phyloP scores from a whole-genome alignment of 1,140 invertebrate genomes.

The Amphibalanus amphitrite region DNA sequence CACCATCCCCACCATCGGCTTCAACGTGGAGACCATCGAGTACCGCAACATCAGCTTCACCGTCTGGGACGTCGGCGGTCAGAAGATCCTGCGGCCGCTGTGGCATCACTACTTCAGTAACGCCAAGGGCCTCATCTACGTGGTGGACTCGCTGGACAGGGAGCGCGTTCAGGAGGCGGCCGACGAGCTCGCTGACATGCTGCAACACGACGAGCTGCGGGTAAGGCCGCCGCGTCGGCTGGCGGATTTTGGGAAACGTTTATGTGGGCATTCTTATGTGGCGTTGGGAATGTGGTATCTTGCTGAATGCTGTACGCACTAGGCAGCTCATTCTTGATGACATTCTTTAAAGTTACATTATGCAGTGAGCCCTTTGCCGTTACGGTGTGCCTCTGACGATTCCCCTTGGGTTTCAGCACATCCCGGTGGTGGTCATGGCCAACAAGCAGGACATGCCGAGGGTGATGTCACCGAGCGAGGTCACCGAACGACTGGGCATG shows the following conservation, averaged over 20 bases:
- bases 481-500: conserved; percentile 15
- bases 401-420: too few relatives aligned
- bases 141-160: conserved; percentile 20
- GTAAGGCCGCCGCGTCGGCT: too few relatives aligned
- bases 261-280: too few relatives aligned
- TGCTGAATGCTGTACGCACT: too few relatives aligned
- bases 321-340: too few relatives aligned
- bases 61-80: conserved; percentile 32
- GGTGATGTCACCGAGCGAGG: conserved; percentile 9
- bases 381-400: too few relatives aligned
- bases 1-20: conserved; percentile 41
- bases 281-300: too few relatives aligned
- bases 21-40: conserved; percentile 28
- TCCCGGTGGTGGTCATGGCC: conserved; percentile 20
- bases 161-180: conserved; percentile 20
- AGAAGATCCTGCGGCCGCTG: conserved; percentile 27
- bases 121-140: conserved; percentile 32
- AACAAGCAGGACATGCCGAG: conserved; percentile 22
- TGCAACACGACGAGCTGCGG: conserved; percentile 7
- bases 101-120: conserved; percentile 49
- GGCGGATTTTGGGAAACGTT: too few relatives aligned
- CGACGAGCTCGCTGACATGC: conserved; percentile 18
- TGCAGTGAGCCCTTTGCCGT: too few relatives aligned
- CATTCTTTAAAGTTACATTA: too few relatives aligned
- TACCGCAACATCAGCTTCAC: conserved; percentile 32